Percentiles rank a stretch among this genome's conserved stretches.
Evolutionary conservation across 2,888 invertebrate species (phyloP).

Genomic region (Alloscopus bannaensis): DNA sequence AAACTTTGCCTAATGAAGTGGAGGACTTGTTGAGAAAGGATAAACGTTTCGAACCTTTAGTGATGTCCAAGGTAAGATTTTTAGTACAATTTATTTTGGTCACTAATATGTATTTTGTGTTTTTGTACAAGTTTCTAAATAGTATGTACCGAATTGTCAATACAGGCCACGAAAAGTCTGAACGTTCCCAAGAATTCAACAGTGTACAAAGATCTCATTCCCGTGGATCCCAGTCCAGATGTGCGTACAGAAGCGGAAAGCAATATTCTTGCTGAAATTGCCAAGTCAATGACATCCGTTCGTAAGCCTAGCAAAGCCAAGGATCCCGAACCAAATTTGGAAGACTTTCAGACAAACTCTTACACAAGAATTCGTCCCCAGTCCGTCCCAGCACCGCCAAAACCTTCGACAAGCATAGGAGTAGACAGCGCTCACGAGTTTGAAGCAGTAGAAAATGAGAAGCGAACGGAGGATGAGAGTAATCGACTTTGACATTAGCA

Average conservation of each 20-base stretch:
- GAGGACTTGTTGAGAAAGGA: constrained; percentile 56
- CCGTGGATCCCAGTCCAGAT: constrained; percentile 49
- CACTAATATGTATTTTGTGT: neutral
- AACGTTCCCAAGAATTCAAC: constrained; percentile 48
- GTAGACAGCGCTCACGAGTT: constrained; percentile 46
- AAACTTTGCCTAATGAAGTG: constrained; percentile 51
- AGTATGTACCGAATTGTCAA: neutral
- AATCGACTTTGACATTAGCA: constrained; percentile 29
- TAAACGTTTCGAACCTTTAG: constrained; percentile 53
- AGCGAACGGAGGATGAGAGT: constrained; percentile 31
- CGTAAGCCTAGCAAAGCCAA: constrained; percentile 31
- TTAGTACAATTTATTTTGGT: neutral
- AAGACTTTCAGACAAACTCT: constrained; percentile 53
- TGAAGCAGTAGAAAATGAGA: constrained; percentile 42
- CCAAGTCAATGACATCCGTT: constrained; percentile 42
- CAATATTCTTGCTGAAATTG: constrained; percentile 55
- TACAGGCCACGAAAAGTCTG: constrained; percentile 55
- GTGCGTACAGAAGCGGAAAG: constrained; percentile 51
- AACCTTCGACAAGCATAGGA: constrained; percentile 47
- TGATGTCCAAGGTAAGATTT: constrained; percentile 48
- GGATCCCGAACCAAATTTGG: constrained; percentile 63
- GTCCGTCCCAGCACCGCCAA: constrained; percentile 52
- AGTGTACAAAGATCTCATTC: constrained; percentile 61
- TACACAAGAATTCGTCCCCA: constrained; percentile 61
- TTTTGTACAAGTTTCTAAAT: too few relatives aligned